phyloP scores from a whole-genome alignment of 1,140 invertebrate genomes.

The Fopius arisanus region DNA sequence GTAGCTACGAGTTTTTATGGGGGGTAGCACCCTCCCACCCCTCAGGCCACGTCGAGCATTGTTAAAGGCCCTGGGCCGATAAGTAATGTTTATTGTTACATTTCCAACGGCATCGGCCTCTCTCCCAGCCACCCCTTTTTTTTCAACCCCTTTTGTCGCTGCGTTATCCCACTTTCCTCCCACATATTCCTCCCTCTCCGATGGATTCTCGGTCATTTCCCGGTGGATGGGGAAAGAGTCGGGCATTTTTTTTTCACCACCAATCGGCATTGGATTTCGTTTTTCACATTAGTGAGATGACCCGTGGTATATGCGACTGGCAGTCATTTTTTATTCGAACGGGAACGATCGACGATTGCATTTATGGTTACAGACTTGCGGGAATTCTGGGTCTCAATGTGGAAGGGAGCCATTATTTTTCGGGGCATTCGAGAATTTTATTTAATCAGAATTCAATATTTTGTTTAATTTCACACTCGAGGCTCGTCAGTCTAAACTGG shows the following conservation, averaged over 20 bases:
- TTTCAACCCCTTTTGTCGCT: constrained; percentile 18
- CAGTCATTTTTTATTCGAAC: constrained; percentile 46
- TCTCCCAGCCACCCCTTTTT: constrained; percentile 15
- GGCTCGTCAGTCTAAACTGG: no score
- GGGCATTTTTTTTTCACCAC: constrained; percentile 32
- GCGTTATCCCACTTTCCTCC: constrained; percentile 7
- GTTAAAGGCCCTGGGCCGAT: constrained; percentile 59
- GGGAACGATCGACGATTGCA: constrained; percentile 25
- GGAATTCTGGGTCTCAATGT: no score
- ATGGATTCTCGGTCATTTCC: not conserved
- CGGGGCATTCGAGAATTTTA: no score
- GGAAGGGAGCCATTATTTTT: no score
- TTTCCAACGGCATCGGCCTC: constrained; percentile 48
- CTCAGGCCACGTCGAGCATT: constrained; percentile 45
- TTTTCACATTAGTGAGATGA: constrained; percentile 55
- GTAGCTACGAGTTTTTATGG: constrained; percentile 47
- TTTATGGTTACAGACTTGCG: no score
- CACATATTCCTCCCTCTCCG: not conserved
- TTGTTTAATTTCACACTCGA: no score
- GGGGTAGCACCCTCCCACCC: constrained; percentile 28
- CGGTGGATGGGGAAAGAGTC: not conserved
- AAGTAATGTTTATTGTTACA: constrained; percentile 66
- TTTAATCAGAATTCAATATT: no score
- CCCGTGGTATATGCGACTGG: constrained; percentile 36
- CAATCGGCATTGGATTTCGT: constrained; percentile 33